Percentiles rank a stretch among this genome's conserved stretches.
These are phyloP conservation scores for Melanotaenia pygmaea DNA, from an alignment of 2,797 vertebrate genomes.

Conservation along the genomic window DNA sequence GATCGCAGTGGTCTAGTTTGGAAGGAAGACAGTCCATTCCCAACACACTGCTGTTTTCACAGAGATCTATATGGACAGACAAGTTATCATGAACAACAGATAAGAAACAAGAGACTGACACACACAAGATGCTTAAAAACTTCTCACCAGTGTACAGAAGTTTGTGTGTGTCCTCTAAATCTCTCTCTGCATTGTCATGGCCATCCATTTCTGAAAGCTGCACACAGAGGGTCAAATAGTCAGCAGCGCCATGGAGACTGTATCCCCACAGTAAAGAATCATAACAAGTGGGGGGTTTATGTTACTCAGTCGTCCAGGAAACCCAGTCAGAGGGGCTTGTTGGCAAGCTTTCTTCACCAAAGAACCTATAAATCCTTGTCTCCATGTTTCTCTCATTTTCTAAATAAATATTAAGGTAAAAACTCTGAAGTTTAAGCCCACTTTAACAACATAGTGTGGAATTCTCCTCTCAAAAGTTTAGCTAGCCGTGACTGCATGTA, in stretches of 20 bases:
- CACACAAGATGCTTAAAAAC: neutral
- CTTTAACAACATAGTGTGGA: neutral
- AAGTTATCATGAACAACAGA: neutral
- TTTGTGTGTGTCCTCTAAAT: conserved; percentile 57
- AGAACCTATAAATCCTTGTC: conserved; percentile 45
- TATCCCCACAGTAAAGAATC: conserved; percentile 11
- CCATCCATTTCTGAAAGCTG: conserved; percentile 63
- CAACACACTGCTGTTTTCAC: conserved; percentile 12
- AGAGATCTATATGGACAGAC: conserved; percentile 60
- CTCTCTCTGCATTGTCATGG: conserved; percentile 11
- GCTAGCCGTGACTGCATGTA: neutral
- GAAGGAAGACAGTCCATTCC: neutral
- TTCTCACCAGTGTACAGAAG: conserved; percentile 69
- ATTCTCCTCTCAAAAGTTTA: neutral
- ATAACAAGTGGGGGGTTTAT: conserved; percentile 40
- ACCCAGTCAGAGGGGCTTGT: conserved; percentile 56
- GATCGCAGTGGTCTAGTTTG: conserved; percentile 65
- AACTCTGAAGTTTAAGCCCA: neutral
- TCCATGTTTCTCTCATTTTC: neutral
- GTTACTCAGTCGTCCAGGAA: conserved; percentile 72
- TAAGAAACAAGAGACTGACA: neutral
- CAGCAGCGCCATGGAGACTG: conserved; percentile 11
- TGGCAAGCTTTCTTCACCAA: conserved; percentile 35
- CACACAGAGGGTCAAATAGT: conserved; percentile 34
- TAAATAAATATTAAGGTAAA: conserved; percentile 11